Evolutionary conservation across 2,113 vertebrate species (phyloP).

Genomic region (Chloropsis cyanopogon): DNA sequence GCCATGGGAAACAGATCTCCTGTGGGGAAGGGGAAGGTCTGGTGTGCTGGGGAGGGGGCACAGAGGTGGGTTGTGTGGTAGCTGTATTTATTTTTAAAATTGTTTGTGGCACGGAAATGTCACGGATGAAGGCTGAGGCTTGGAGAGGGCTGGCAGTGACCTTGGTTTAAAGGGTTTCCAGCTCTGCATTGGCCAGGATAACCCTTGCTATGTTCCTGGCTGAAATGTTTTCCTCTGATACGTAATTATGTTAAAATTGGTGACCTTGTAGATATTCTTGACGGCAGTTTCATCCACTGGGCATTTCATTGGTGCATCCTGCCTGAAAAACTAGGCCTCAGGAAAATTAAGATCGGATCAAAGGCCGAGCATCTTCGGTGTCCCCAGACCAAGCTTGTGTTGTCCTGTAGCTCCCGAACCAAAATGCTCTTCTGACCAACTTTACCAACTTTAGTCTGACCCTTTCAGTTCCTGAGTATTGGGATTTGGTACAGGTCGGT

Average conservation of each 20-base stretch:
- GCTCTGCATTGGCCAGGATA: background rate
- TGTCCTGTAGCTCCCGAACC: background rate
- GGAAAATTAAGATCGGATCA: background rate
- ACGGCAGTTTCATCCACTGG: background rate
- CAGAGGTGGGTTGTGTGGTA: background rate
- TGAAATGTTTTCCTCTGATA: background rate
- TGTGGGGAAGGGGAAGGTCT: constrained; percentile 37
- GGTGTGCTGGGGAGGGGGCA: background rate
- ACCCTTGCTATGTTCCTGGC: background rate
- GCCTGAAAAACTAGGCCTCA: background rate
- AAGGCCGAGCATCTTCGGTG: background rate
- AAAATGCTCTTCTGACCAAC: background rate
- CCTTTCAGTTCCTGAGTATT: background rate
- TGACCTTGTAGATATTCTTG: background rate
- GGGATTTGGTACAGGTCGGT: background rate
- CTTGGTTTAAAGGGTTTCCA: background rate
- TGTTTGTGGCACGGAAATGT: background rate
- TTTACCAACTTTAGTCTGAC: background rate
- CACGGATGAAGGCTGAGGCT: background rate
- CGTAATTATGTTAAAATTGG: background rate
- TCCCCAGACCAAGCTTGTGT: background rate
- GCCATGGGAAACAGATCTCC: constrained; percentile 62
- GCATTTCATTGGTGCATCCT: background rate
- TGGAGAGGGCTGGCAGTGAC: background rate
- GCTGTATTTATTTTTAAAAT: background rate